Percentiles rank a stretch among this genome's conserved stretches.
Evolutionary conservation across 2,797 vertebrate species (phyloP).

Genomic region (Rhinella marina): DNA sequence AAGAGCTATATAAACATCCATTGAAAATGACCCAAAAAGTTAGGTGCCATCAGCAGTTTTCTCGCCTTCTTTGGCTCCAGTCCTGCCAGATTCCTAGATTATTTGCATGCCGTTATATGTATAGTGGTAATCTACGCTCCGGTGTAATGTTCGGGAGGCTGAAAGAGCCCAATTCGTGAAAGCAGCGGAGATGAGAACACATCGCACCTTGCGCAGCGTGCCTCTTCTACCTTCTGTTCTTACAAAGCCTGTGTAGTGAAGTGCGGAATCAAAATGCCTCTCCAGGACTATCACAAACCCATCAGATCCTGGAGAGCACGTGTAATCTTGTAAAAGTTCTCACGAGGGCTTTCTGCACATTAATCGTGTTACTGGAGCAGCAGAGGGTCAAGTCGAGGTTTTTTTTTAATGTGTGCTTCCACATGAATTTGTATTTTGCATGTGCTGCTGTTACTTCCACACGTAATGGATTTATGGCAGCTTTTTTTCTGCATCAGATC

Average conservation of each 20-base stretch:
- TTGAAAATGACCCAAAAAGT: no score
- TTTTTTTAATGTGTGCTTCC: neutral
- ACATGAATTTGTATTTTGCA: neutral
- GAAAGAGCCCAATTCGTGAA: neutral
- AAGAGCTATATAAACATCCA: no score
- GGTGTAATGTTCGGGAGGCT: neutral
- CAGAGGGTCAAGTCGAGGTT: neutral
- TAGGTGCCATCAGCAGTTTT: no score
- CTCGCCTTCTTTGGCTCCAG: no score
- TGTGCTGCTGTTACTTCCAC: neutral
- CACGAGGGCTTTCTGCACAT: slow-evolving; percentile 32
- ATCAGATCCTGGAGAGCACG: slow-evolving; percentile 41
- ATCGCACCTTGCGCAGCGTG: neutral
- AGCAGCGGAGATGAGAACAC: slow-evolving; percentile 4
- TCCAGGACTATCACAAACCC: slow-evolving; percentile 32
- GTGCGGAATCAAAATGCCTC: slow-evolving; percentile 36
- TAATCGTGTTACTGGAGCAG: slow-evolving; percentile 27
- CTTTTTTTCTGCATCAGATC: no score
- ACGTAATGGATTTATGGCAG: no score
- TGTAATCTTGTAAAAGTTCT: slow-evolving; percentile 52
- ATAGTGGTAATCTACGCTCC: no score
- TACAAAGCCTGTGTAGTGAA: slow-evolving; percentile 26
- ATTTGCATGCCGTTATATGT: no score
- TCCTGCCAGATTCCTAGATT: no score
- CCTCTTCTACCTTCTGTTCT: slow-evolving; percentile 22